phyloP scores from a whole-genome alignment of 2,113 vertebrate species.

The Eleginops maclovinus region DNA sequence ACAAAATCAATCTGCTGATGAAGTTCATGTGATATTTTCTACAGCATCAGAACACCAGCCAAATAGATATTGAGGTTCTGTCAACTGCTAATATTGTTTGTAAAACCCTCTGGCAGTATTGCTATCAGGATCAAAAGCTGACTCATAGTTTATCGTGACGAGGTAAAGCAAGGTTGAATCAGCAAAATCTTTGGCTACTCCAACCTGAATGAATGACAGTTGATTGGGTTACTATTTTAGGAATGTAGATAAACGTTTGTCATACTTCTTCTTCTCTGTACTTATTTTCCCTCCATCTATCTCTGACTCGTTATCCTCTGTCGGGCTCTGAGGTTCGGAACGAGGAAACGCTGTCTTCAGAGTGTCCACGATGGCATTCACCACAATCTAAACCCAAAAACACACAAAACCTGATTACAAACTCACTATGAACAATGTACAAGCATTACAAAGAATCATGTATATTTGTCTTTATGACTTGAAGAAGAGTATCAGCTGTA shows the following conservation, averaged over 20 bases:
- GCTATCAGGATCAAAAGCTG: not conserved
- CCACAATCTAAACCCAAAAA: slow-evolving; percentile 87
- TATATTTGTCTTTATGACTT: not conserved
- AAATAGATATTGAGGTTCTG: not conserved
- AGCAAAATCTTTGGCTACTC: too few species aligned
- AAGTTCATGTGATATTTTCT: too few species aligned
- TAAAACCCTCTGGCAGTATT: not conserved
- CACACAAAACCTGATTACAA: not conserved
- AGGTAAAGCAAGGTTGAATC: too few species aligned
- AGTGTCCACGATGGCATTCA: slow-evolving; percentile 96
- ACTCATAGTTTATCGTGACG: too few species aligned
- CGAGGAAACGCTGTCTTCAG: slow-evolving; percentile 97
- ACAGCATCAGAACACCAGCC: not conserved
- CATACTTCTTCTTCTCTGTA: slow-evolving; percentile 90
- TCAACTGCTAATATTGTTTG: not conserved
- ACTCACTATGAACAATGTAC: not conserved
- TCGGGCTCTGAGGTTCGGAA: slow-evolving; percentile 95
- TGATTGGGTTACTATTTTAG: not conserved
- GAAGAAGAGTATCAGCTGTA: not conserved
- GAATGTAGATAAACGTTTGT: not conserved
- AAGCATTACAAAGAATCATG: not conserved
- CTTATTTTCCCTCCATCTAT: slow-evolving; percentile 85
- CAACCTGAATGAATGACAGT: too few species aligned
- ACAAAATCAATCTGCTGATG: not conserved
- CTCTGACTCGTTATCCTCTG: slow-evolving; percentile 90